These are phyloP conservation scores for Galago senegalensis DNA, from an alignment of 2,797 vertebrate genomes.

Conservation along the genomic window DNA sequence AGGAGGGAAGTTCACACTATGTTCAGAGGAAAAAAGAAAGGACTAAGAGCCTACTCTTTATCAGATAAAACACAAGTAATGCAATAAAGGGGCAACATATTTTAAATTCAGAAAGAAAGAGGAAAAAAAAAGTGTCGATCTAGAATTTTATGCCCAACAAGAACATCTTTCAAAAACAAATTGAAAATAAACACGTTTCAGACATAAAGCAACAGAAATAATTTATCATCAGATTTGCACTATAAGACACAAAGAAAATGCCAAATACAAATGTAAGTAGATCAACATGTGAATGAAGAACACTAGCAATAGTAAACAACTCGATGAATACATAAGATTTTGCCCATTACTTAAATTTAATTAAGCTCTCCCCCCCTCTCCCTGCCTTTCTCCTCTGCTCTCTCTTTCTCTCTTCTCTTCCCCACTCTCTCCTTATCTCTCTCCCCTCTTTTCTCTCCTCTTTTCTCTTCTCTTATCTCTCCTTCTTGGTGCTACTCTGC, in stretches of 20 bases:
- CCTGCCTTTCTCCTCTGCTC: too few species aligned
- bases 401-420: too few species aligned
- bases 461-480: too few species aligned
- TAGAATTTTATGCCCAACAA: not conserved
- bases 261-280: not conserved
- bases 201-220: not conserved
- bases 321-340: not conserved
- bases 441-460: too few species aligned
- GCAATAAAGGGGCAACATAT: not conserved
- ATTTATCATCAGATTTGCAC: not conserved
- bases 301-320: not conserved
- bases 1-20: rapidly evolving
- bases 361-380: not conserved
- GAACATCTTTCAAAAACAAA: not conserved
- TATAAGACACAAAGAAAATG: not conserved
- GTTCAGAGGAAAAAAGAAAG: not conserved
- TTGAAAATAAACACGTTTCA: not conserved
- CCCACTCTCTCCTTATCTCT: too few species aligned
- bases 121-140: not conserved
- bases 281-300: not conserved
- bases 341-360: not conserved
- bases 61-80: not conserved
- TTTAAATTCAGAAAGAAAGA: not conserved
- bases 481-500: too few species aligned
- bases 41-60: not conserved